Evolutionary conservation across 1,140 invertebrate genomes (phyloP).

Genomic region (Grapholita molesta): DNA sequence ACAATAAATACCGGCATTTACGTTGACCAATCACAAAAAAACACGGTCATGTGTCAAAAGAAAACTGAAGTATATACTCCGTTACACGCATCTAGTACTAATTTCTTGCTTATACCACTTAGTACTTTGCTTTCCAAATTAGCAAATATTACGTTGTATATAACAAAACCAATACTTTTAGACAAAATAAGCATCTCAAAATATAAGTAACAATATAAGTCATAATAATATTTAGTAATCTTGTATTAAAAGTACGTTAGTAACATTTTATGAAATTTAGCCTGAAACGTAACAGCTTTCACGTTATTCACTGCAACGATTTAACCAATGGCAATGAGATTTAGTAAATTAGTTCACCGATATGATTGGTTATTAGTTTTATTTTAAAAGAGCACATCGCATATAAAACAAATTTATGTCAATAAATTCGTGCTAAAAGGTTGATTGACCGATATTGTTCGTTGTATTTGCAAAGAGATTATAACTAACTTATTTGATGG

Average conservation of each 20-base stretch:
- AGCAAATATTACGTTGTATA: too few species aligned
- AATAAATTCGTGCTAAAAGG: constrained; percentile 24
- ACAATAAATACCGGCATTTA: background rate
- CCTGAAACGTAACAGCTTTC: background rate
- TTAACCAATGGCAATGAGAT: background rate
- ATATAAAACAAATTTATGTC: constrained; percentile 25
- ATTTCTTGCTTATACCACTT: too few species aligned
- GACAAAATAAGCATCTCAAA: too few species aligned
- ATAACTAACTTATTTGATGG: too few species aligned
- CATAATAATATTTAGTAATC: background rate
- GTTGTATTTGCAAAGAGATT: too few species aligned
- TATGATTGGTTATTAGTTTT: background rate
- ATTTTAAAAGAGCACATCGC: background rate
- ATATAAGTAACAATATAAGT: background rate
- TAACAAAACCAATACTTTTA: too few species aligned
- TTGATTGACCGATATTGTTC: constrained; percentile 7
- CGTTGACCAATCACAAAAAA: constrained; percentile 29
- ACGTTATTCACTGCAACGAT: background rate
- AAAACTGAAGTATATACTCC: background rate
- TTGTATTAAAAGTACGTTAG: background rate
- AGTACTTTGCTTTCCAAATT: too few species aligned
- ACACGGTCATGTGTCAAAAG: constrained; percentile 25
- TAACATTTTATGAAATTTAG: background rate
- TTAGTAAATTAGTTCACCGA: background rate
- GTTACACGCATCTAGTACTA: background rate